phyloP scores from a whole-genome alignment of 2,797 vertebrate genomes.

The Merluccius polli region DNA sequence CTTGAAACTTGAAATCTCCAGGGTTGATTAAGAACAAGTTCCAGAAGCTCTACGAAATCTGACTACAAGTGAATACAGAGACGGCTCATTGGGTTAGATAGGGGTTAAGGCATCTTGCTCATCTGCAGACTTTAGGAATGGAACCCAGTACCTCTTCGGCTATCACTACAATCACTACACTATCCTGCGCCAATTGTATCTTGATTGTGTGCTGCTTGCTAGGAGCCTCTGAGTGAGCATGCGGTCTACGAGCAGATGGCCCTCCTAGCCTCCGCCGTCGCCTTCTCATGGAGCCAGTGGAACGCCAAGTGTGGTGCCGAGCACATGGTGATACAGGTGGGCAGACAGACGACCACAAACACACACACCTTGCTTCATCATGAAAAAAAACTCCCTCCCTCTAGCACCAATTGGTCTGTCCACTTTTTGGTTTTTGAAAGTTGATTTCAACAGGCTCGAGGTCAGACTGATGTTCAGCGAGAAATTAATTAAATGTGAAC shows the following conservation, averaged over 20 bases:
- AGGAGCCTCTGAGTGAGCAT: constrained; percentile 75
- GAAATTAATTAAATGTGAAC: too few relatives aligned
- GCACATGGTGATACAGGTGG: constrained; percentile 81
- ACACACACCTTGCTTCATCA: not conserved
- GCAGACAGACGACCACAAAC: not conserved
- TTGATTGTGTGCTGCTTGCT: not conserved
- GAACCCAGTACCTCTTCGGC: not conserved
- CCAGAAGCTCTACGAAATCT: not conserved
- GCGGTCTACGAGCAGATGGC: constrained; percentile 87
- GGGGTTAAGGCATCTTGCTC: too few relatives aligned
- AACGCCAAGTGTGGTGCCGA: constrained; percentile 74
- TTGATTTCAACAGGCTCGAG: too few relatives aligned
- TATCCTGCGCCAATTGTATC: not conserved
- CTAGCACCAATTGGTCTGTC: too few relatives aligned
- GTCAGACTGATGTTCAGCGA: too few relatives aligned
- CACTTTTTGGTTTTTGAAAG: too few relatives aligned
- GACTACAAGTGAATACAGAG: too few relatives aligned
- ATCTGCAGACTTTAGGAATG: not conserved
- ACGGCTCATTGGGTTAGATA: too few relatives aligned
- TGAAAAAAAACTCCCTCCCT: too few relatives aligned
- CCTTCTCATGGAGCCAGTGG: constrained; percentile 89
- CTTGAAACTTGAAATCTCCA: not conserved
- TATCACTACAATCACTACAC: too few relatives aligned
- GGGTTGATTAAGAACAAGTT: not conserved
- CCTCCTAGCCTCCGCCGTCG: constrained; percentile 75